phyloP scores from a whole-genome alignment of 2,113 vertebrate genomes.

The Craseonycteris thonglongyai region DNA sequence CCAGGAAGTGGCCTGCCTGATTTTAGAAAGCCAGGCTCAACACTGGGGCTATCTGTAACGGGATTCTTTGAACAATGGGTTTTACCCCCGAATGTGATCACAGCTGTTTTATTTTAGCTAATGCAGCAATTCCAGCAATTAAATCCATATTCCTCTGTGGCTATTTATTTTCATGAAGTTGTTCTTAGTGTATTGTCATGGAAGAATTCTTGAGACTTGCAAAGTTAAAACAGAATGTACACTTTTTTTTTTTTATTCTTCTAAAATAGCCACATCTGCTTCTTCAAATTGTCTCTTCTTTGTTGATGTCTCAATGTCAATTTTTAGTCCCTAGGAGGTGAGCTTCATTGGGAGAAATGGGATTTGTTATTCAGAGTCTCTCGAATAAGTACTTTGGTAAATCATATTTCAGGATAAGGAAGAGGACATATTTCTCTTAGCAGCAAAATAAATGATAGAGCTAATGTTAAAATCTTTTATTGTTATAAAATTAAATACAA shows the following conservation, averaged over 20 bases:
- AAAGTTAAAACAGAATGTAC: conserved; percentile 54
- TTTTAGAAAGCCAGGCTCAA: conserved; percentile 74
- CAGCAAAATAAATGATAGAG: background rate
- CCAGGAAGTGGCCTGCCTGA: conserved; percentile 57
- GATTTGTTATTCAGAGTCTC: background rate
- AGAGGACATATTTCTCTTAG: background rate
- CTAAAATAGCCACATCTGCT: conserved; percentile 50
- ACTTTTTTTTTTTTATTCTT: background rate
- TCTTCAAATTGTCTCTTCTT: conserved; percentile 28
- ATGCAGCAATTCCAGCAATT: conserved; percentile 76
- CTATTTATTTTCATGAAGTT: conserved; percentile 81
- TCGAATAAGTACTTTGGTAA: background rate
- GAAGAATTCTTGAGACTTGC: conserved; percentile 78
- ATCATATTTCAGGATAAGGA: background rate
- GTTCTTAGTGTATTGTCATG: conserved; percentile 70
- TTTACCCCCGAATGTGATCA: conserved; percentile 79
- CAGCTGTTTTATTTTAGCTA: conserved; percentile 84
- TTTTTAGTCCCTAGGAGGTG: background rate
- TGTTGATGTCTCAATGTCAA: background rate
- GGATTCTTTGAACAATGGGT: conserved; percentile 80
- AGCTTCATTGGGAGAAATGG: background rate
- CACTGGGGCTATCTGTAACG: conserved; percentile 72
- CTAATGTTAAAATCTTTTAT: background rate
- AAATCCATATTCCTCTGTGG: conserved; percentile 80
- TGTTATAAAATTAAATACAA: background rate